Base-by-base conservation (phyloP, 2,888 invertebrate genomes). In the Apomyelois bistriatella region DNA sequence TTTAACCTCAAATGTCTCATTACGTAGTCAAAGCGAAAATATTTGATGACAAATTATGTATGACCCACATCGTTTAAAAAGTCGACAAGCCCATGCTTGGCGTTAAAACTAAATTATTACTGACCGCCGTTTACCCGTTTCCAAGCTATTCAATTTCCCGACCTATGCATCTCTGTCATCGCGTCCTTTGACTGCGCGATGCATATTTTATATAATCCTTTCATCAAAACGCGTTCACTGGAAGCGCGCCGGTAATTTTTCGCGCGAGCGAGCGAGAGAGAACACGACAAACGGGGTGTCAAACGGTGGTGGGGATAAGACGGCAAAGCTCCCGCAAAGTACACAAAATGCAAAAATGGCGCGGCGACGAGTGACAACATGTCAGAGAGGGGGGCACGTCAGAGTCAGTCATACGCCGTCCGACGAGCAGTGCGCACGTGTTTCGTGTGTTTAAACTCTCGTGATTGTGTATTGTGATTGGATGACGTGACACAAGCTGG, bases 271-370 rank as follows among this genome's bases (percentile, higher is more conserved):
- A 84, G 82, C 70, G 87, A 82, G 89, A 90, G 72, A 74, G 78
- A 72, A 72, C 66, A 57, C 76, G 78, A 79, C 83, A 79, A 81
- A 82, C 87, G 79, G 85, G 88, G 89, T 89, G 90, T 90, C 89
- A 87, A 86, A 83, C 81, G 74, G 88, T 85, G 87, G 90, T 87
- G 90, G 91, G 90, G 90, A 90, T 90, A 90, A 90, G 90, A 89
- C 88, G 86, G 78, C 85, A 87, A 88, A 89, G 89, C 89, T 88
- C 89, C 89, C 89, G 88, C 89, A 88, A 88, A 88, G 89, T 88
- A 89, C 84, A 89, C 89, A 88, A 85, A 89, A 91, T 90, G 90
- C 89, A 90, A 91, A 90, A 90, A 90, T 90, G 90, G 90, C 89
- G 89, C 79, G 81, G 80, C 82, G 82, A 82, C 84, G 86, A 86